Conservation (phyloP, 1,140 invertebrate species). For the Bicyclus anynana region DNA sequence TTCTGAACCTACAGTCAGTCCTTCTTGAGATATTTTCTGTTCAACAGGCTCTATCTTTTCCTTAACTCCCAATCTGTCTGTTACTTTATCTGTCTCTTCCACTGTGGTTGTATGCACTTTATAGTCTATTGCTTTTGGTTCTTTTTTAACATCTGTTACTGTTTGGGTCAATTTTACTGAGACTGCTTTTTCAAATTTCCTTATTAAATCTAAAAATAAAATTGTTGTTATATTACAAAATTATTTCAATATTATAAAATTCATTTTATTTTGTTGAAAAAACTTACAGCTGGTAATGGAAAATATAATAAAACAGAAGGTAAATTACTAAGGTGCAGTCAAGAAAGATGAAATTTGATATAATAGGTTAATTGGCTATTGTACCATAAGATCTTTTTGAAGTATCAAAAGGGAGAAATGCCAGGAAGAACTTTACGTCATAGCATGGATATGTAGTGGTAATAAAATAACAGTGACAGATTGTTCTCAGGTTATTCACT, state of each 20-base stretch:
- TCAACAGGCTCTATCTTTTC: conserved; percentile 35
- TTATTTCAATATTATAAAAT: too few species aligned
- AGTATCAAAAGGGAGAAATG: too few species aligned
- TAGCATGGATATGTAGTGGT: background rate
- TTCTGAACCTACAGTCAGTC: conserved; percentile 45
- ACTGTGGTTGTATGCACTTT: conserved; percentile 40
- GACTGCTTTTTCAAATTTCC: conserved; percentile 52
- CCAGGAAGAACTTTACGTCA: background rate
- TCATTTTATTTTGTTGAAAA: too few species aligned
- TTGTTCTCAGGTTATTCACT: background rate
- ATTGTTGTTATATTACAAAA: conserved; percentile 2
- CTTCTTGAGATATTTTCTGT: conserved; percentile 38
- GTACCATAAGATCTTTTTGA: too few species aligned
- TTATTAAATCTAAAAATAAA: conserved; percentile 49
- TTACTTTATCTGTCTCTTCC: conserved; percentile 31
- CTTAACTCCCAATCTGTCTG: conserved; percentile 27
- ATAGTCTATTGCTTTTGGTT: conserved; percentile 25
- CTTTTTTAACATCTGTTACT: conserved; percentile 25
- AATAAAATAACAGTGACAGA: background rate
- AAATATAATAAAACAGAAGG: too few species aligned
- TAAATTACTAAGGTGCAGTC: too few species aligned
- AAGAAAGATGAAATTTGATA: too few species aligned
- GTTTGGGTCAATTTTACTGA: conserved; percentile 32
- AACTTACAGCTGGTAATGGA: too few species aligned
- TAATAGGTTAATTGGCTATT: too few species aligned